Base-by-base conservation (phyloP, 2,113 vertebrate genomes). In the Morone chrysops region DNA sequence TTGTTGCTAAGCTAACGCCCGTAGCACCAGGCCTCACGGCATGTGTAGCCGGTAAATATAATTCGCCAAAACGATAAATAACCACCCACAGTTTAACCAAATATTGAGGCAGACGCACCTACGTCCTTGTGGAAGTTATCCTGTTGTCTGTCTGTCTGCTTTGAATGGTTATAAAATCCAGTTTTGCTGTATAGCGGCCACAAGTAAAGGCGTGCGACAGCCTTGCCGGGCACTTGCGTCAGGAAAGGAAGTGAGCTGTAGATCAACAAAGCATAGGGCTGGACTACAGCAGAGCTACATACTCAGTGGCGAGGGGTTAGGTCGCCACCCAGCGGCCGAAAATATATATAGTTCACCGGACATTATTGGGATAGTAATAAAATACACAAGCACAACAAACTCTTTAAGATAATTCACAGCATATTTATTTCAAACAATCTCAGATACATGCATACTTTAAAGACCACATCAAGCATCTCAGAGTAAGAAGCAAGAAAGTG, bases 181-280 rank as follows among this genome's bases (percentile, higher is more conserved):
- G 92, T 81, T 94, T 95, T 87, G 90, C 88, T 56, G 74, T 68
- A 25, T 18, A 18, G 22, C n/a, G 57, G 74, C 43, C 31, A 87
- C 84, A 80, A 85, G 50, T 17, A 62, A 41, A 84, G 25, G 84
- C 86, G 91, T 92, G 91, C 80, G 0, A 65, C n/a, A 48, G 72
- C 63, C 68, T 73, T 25, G 67, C 86, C 69, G 75, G 80, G 45
- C 16, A 53, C 68, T 87, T 41, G 84, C 78, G 87, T 88, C 81
- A 70, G 89, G 36, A 91, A 85, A 92, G 93, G 93, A 93, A 94
- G 82, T 83, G 5, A 36, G 5, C 1, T 0, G 5, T 13, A 8
- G 75, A 77, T 47, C 31, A 1, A 75, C 75, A 56, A 47, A 43
- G 0, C 17, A 54, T 4, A 17, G 0, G 31, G 62, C 66, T 18